A percentile compares a stretch with the other conserved stretches of the same genome.
These are phyloP conservation scores for Garrulus glandarius DNA, from an alignment of 2,797 vertebrate genomes.

Conservation along the genomic window DNA sequence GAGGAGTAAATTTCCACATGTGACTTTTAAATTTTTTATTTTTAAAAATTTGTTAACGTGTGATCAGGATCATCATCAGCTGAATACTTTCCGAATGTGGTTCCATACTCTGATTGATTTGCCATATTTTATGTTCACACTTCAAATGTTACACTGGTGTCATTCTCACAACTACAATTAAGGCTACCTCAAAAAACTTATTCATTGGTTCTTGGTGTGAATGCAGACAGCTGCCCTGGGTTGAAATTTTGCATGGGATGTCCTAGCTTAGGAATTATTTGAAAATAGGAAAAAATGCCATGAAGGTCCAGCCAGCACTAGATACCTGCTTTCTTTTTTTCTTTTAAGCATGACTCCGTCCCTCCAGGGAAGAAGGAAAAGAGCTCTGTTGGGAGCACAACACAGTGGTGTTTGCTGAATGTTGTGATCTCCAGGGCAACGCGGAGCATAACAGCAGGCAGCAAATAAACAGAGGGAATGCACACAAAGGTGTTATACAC, in stretches of 20 bases:
- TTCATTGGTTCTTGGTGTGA: background rate
- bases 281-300: background rate
- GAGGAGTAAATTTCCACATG: conserved; percentile 35
- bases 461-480: background rate
- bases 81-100: conserved; percentile 45
- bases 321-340: background rate
- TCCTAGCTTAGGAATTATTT: background rate
- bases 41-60: background rate
- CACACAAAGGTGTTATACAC: background rate
- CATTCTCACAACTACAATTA: conserved; percentile 27
- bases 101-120: conserved; percentile 53
- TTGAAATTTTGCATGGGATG: background rate
- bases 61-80: conserved; percentile 8
- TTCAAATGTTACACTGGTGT: conserved; percentile 44
- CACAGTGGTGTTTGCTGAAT: rapidly evolving
- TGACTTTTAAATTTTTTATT: background rate
- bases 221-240: background rate
- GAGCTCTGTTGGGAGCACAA: background rate
- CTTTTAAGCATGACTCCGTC: background rate
- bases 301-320: background rate
- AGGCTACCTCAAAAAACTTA: conserved; percentile 12
- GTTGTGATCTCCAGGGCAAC: background rate
- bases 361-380: background rate
- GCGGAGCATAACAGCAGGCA: background rate
- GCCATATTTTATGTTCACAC: conserved; percentile 51